Percentiles rank a stretch among this genome's conserved stretches.
Evolutionary conservation across 2,113 vertebrate species (phyloP).

Genomic region (Sclerurus mexicanus): DNA sequence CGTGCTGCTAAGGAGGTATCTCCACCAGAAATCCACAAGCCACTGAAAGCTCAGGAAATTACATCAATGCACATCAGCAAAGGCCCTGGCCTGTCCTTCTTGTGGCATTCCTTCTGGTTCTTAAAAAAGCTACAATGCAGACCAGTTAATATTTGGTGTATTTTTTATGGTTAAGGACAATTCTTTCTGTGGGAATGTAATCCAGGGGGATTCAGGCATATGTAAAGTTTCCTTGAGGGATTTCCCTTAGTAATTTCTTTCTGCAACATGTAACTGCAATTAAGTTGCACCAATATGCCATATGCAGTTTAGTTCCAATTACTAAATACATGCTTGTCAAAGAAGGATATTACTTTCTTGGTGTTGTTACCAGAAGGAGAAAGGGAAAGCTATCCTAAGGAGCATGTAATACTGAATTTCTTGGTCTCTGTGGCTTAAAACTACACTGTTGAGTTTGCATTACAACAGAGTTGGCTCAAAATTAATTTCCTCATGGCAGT

Average conservation of each 20-base stretch:
- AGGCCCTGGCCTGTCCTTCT: not conserved
- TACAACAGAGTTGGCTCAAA: not conserved
- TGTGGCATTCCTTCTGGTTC: not conserved
- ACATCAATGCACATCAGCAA: not conserved
- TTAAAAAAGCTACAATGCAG: not conserved
- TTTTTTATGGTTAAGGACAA: not conserved
- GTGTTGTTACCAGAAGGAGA: not conserved
- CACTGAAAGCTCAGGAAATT: not conserved
- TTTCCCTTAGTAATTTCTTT: not conserved
- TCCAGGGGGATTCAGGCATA: not conserved
- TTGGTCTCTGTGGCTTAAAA: not conserved
- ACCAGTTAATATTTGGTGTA: not conserved
- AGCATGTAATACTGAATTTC: not conserved
- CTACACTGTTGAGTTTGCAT: not conserved
- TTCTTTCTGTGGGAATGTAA: not conserved
- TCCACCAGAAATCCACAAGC: not conserved
- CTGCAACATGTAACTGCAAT: not conserved
- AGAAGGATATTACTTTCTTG: not conserved
- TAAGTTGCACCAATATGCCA: not conserved
- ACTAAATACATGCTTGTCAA: not conserved
- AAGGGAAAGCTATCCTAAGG: not conserved
- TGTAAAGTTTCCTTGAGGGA: not conserved
- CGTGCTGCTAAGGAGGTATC: not conserved
- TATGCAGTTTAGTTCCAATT: not conserved
- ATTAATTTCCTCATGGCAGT: not conserved